Percentiles rank a stretch among this genome's conserved stretches.
Evolutionary conservation across 2,797 vertebrate species (phyloP).

Genomic region (Sebastes wilsoni): DNA sequence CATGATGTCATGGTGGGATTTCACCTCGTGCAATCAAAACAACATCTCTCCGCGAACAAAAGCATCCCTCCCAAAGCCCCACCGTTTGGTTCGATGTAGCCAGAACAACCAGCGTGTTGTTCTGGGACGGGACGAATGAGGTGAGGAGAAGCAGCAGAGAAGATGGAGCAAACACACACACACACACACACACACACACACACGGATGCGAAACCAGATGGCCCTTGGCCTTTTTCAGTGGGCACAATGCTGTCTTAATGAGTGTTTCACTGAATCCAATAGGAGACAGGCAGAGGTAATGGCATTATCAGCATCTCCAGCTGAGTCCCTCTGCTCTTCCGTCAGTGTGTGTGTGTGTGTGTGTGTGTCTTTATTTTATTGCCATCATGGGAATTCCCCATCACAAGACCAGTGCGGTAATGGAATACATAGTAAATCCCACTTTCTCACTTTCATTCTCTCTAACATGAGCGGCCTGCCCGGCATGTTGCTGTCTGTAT

Average conservation of each 20-base stretch:
- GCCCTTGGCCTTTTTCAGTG: slow-evolving; percentile 37
- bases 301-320: slow-evolving; percentile 60
- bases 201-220: slow-evolving; percentile 38
- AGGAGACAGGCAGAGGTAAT: slow-evolving; percentile 55
- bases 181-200: slow-evolving; percentile 22
- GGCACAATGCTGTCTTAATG: slow-evolving; percentile 53
- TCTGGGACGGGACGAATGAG: background rate
- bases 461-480: background rate
- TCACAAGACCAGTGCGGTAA: slow-evolving; percentile 24
- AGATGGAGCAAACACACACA: background rate
- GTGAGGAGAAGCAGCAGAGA: background rate
- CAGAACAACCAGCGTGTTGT: slow-evolving; percentile 11
- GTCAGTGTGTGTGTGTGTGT: background rate
- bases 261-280: slow-evolving; percentile 44
- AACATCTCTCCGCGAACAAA: slow-evolving; percentile 31
- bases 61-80: background rate
- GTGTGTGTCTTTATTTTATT: slow-evolving; percentile 33
- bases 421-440: slow-evolving; percentile 36
- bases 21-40: slow-evolving; percentile 40
- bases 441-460: slow-evolving; percentile 29
- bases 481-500: background rate
- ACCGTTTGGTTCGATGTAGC: background rate
- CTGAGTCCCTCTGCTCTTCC: slow-evolving; percentile 42
- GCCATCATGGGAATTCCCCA: slow-evolving; percentile 47
- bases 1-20: slow-evolving; percentile 74